Evolutionary conservation across 2,113 vertebrate genomes (phyloP).

Genomic region (Rhombomys opimus): DNA sequence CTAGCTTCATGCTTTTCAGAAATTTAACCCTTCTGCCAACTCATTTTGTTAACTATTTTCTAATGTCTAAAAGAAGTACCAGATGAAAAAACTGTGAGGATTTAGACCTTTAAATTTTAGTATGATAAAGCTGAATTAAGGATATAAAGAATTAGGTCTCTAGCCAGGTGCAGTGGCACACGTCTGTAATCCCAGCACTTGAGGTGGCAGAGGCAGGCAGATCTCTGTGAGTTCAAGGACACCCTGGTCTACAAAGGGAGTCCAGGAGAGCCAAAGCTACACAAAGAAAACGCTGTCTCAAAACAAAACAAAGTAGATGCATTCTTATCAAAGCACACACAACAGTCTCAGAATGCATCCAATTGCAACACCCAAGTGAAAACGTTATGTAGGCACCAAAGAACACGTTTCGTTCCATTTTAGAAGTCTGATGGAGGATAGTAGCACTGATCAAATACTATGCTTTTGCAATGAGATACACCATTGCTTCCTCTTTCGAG

Average conservation of each 20-base stretch:
- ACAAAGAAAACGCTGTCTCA: too few relatives aligned
- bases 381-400: not conserved
- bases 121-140: not conserved
- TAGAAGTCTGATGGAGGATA: not conserved
- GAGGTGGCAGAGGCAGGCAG: too few relatives aligned
- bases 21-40: not conserved
- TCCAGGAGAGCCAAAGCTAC: too few relatives aligned
- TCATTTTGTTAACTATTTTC: not conserved
- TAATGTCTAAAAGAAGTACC: not conserved
- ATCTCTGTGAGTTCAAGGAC: too few relatives aligned
- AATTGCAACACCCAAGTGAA: not conserved
- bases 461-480: not conserved
- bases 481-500: not conserved
- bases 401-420: not conserved
- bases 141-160: not conserved
- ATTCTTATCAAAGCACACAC: not conserved
- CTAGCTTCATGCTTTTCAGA: not conserved
- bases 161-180: too few relatives aligned
- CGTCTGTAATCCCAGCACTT: too few relatives aligned
- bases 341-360: not conserved
- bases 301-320: too few relatives aligned
- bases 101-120: not conserved
- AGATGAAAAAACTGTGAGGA: not conserved
- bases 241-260: too few relatives aligned
- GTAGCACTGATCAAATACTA: not conserved